Evolutionary conservation across 2,113 vertebrate genomes (phyloP).

Genomic region (Psittacula cyanocephala): DNA sequence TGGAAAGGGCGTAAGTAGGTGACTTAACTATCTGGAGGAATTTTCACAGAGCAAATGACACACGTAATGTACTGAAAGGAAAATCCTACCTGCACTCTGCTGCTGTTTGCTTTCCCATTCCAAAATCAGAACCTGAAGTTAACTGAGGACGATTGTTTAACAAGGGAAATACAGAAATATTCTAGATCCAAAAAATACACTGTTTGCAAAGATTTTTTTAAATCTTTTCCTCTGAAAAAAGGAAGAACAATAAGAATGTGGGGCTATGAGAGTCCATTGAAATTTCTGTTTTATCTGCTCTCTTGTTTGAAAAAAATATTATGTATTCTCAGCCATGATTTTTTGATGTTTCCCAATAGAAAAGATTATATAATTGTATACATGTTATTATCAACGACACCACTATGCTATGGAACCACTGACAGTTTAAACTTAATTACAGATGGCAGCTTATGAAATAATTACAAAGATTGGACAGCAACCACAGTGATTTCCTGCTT

Average conservation of each 20-base stretch:
- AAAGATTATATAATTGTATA: slow-evolving; percentile 34
- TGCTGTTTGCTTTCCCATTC: background rate
- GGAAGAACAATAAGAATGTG: background rate
- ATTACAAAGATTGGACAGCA: slow-evolving; percentile 38
- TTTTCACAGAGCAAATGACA: background rate
- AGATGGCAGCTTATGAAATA: slow-evolving; percentile 48
- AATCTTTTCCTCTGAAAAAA: background rate
- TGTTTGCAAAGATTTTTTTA: background rate
- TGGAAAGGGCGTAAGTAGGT: background rate
- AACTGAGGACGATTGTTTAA: background rate
- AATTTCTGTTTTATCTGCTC: background rate
- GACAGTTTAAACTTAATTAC: slow-evolving; percentile 49
- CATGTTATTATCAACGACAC: slow-evolving; percentile 18
- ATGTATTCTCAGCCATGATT: background rate
- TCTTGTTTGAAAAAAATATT: background rate
- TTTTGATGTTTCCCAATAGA: slow-evolving; percentile 28
- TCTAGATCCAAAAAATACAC: background rate
- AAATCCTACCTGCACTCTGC: background rate
- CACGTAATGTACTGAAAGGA: background rate
- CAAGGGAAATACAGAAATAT: background rate
- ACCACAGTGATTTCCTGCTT: slow-evolving; percentile 12
- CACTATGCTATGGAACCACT: slow-evolving; percentile 11
- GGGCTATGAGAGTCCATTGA: background rate
- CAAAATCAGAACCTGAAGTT: background rate
- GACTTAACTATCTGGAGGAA: background rate